Evolutionary conservation across 2,797 vertebrate species (phyloP).

Genomic region (Syngnathus rostellatus): DNA sequence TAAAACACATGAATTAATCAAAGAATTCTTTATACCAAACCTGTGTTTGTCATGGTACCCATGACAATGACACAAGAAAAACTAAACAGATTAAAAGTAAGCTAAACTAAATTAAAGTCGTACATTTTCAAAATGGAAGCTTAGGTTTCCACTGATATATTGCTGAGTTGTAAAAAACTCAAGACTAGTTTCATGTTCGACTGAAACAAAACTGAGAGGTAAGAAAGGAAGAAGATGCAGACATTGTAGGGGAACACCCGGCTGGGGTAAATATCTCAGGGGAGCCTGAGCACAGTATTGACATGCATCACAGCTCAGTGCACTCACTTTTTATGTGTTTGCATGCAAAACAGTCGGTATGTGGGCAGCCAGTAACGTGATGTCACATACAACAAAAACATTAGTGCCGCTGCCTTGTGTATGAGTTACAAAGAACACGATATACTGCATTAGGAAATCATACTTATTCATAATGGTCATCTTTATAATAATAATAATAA

Average conservation of each 20-base stretch:
- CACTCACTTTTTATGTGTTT: constrained; percentile 1
- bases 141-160: constrained; percentile 8
- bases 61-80: background rate
- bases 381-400: constrained; percentile 26
- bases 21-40: too few species aligned
- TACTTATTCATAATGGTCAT: too few species aligned
- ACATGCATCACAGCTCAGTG: constrained; percentile 33
- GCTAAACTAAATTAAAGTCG: background rate
- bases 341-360: constrained; percentile 23
- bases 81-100: background rate
- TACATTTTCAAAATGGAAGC: too few species aligned
- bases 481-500: too few species aligned
- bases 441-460: too few species aligned
- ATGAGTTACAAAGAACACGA: background rate
- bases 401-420: background rate
- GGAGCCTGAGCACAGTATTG: constrained; percentile 20
- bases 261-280: constrained; percentile 51
- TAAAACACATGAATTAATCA: background rate
- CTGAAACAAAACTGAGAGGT: constrained; percentile 57
- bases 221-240: constrained; percentile 19
- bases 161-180: background rate
- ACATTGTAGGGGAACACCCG: constrained; percentile 47
- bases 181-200: constrained; percentile 49
- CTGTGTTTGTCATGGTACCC: too few species aligned
- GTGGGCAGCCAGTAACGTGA: constrained; percentile 41